Evolutionary conservation across 2,797 vertebrate genomes (phyloP), one percentile per base, ranked within the genome.

Genomic region (Geotrypetes seraphini): DNA sequence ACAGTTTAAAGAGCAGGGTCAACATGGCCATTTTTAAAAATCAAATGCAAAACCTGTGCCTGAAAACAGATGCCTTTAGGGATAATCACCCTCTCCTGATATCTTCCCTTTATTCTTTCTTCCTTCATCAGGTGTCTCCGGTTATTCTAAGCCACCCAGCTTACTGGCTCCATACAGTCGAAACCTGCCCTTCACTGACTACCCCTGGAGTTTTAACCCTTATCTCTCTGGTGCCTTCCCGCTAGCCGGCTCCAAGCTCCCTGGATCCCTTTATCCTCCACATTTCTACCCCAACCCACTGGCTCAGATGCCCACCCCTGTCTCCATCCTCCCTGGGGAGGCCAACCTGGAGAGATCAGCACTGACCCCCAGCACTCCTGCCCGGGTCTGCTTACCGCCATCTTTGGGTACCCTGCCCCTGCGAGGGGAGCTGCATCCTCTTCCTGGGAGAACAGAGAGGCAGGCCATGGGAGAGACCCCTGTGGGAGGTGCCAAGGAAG

Each of bases 171-270:
- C 90, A 3, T 95, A 92, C 14, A 60, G 85, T 30, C 81, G 91
- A 43, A 87, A 70, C 38, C 71, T 84, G 37, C 58, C 89, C 36
- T 91, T 93, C 53, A 62, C 70, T 0, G 90, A 95, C 61, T 92
- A 91, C 69, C 82, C 90, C 30, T 95, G 91, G 91, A 83, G 84
- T 63, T 92, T 93, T 45, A 92, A 89, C 63, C 88, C 91, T 1
- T 95, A 95, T 60, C 83, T 93, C 35, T 76, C 88, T 2, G 79
- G 87, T 66, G 80, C 88, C 49, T 93, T 95, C 79, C 89, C 89
- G 31, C 78, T 90, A 44, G 85, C 80, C 47, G 84, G 78, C 75
- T 84, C 88, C 62, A 95, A 95, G 80, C 69, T 95, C 47, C 82
- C 90, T 36, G 73, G 88, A 31, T 89, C 90, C 27, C 84, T 95